Conservation (phyloP, 2,888 invertebrate species). For the Athrips mouffetella region DNA sequence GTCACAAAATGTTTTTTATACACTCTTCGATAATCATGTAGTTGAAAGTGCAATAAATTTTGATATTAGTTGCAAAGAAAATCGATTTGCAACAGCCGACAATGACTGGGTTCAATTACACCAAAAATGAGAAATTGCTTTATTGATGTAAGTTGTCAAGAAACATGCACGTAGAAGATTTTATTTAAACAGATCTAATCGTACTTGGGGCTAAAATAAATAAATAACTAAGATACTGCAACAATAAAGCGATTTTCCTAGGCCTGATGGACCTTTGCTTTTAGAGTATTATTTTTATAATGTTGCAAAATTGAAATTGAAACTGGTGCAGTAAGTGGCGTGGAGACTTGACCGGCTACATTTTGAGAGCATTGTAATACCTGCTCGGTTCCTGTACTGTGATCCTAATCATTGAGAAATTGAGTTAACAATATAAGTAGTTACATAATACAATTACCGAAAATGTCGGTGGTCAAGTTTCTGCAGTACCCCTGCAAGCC, state of each 20-base stretch:
- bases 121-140: neutral
- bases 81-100: neutral
- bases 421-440: no score
- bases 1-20: constrained; percentile 24
- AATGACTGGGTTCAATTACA: neutral
- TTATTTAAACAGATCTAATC: neutral
- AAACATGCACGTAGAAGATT: neutral
- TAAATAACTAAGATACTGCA: no score
- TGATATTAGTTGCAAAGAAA: constrained; percentile 1
- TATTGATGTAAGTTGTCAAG: neutral
- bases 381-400: no score
- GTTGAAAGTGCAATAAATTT: constrained; percentile 3
- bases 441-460: no score
- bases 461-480: no score
- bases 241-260: constrained; percentile 42
- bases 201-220: no score
- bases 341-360: neutral
- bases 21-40: constrained; percentile 8
- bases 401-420: no score
- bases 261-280: constrained; percentile 38
- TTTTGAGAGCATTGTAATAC: neutral
- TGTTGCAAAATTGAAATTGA: constrained; percentile 46
- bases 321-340: constrained; percentile 26
- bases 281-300: constrained; percentile 65
- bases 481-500: no score